Conservation (phyloP, 2,888 invertebrate genomes). For the Pammene aurita region DNA sequence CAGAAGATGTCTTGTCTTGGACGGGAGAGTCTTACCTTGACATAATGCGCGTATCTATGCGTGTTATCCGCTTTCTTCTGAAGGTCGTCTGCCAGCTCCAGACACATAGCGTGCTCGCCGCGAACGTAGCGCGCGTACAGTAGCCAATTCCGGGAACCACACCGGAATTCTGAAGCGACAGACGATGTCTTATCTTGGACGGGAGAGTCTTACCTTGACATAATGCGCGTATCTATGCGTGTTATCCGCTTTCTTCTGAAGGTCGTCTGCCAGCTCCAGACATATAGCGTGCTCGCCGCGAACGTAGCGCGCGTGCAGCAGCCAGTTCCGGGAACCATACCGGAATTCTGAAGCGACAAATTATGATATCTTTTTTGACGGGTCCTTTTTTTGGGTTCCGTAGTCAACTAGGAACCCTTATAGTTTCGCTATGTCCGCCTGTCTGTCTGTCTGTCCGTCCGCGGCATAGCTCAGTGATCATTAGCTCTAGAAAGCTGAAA, state of each 20-base stretch:
- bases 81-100: slow-evolving; percentile 68
- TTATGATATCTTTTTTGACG: too few species aligned
- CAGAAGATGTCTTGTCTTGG: neutral
- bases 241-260: slow-evolving; percentile 64
- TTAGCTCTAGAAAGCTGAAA: too few species aligned
- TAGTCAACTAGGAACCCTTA: too few species aligned
- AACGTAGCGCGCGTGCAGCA: slow-evolving; percentile 75
- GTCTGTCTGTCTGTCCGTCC: too few species aligned
- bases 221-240: slow-evolving; percentile 73
- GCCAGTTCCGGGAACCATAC: slow-evolving; percentile 68
- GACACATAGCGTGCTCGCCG: slow-evolving; percentile 69
- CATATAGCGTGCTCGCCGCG: slow-evolving; percentile 72
- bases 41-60: slow-evolving; percentile 72
- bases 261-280: slow-evolving; percentile 65
- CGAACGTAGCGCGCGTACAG: slow-evolving; percentile 74
- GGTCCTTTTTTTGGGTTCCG: too few species aligned
- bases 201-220: slow-evolving; percentile 52
- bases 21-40: slow-evolving; percentile 59
- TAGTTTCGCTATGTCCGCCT: too few species aligned
- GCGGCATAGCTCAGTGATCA: too few species aligned
- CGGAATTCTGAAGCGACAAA: slow-evolving; percentile 55
- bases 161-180: slow-evolving; percentile 55
- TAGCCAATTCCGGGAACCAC: slow-evolving; percentile 71
- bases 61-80: slow-evolving; percentile 64
- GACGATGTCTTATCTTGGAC: neutral